Conservation (phyloP, 2,888 invertebrate species). For the Piscicola geometra region DNA sequence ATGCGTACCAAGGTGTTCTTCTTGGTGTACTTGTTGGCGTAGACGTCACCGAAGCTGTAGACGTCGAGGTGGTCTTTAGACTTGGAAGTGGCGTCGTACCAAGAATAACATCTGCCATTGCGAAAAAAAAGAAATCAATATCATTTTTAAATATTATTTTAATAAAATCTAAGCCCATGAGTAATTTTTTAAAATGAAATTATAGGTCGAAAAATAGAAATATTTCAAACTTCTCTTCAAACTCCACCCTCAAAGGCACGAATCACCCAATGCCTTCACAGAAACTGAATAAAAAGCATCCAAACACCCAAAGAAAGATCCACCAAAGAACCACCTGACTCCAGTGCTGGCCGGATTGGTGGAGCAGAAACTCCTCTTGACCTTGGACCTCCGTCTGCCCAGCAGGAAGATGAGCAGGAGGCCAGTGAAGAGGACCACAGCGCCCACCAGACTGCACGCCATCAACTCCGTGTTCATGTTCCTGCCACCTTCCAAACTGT, state of each 20-base stretch:
- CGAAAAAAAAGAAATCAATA: too few relatives aligned
- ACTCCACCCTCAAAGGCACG: too few relatives aligned
- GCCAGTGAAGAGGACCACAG: not conserved
- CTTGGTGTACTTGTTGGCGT: not conserved
- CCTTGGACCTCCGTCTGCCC: not conserved
- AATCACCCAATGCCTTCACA: too few relatives aligned
- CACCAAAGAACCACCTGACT: not conserved
- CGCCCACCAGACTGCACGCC: not conserved
- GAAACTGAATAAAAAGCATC: too few relatives aligned
- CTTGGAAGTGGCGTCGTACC: slow-evolving; percentile 28
- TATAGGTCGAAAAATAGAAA: too few relatives aligned
- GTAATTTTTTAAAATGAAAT: too few relatives aligned
- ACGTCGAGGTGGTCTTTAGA: not conserved
- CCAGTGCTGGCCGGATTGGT: not conserved
- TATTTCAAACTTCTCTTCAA: too few relatives aligned
- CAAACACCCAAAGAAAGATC: too few relatives aligned
- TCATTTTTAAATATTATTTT: too few relatives aligned
- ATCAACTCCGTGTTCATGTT: not conserved
- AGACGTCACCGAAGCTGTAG: not conserved
- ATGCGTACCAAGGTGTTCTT: not conserved
- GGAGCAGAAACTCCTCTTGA: not conserved
- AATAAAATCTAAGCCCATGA: too few relatives aligned
- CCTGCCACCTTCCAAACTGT: not conserved
- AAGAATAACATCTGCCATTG: slow-evolving; percentile 29
- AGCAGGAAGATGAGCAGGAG: not conserved